A percentile compares a stretch with the other conserved stretches of the same genome.
Evolutionary conservation across 2,113 vertebrate species (phyloP).

Genomic region (Otocyon megalotis): DNA sequence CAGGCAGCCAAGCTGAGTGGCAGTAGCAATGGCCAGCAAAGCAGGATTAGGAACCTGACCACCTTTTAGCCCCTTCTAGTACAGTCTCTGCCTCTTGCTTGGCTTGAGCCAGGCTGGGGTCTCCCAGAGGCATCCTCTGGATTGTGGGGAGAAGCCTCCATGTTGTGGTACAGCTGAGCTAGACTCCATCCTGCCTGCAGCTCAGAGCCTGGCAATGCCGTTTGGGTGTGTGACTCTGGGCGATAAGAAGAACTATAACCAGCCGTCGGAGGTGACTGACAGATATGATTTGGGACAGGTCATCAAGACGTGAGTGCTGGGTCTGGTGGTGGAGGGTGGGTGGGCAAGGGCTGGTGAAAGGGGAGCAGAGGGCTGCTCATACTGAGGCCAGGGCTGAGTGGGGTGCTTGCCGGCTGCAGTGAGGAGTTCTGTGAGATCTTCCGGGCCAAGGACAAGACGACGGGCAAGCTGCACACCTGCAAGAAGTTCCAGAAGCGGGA

Average conservation of each 20-base stretch:
- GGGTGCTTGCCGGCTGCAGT: conserved; percentile 83
- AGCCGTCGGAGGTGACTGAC: conserved; percentile 97
- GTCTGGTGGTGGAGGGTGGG: conserved; percentile 17
- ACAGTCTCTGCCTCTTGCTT: neutral
- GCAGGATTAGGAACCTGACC: neutral
- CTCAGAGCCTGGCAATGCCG: conserved; percentile 94
- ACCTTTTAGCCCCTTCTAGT: neutral
- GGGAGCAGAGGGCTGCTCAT: neutral
- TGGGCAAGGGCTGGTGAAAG: neutral
- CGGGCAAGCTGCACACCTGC: conserved; percentile 97
- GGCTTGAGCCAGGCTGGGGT: neutral
- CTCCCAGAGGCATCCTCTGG: neutral
- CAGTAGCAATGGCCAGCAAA: neutral
- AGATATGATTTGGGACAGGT: conserved; percentile 99
- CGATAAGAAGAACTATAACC: conserved; percentile 99
- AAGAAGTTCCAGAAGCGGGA: conserved; percentile 99
- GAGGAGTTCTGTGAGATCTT: conserved; percentile 99
- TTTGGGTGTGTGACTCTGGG: conserved; percentile 98
- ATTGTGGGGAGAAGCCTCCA: neutral
- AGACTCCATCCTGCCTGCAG: conserved; percentile 79
- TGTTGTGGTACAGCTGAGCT: neutral
- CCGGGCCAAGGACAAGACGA: conserved; percentile 97
- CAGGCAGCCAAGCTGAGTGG: neutral
- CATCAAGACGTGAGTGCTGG: conserved; percentile 96
- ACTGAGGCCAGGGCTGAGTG: neutral